Evolutionary conservation across 2,888 invertebrate species (phyloP).

Genomic region (Drosophila aldrichi): DNA sequence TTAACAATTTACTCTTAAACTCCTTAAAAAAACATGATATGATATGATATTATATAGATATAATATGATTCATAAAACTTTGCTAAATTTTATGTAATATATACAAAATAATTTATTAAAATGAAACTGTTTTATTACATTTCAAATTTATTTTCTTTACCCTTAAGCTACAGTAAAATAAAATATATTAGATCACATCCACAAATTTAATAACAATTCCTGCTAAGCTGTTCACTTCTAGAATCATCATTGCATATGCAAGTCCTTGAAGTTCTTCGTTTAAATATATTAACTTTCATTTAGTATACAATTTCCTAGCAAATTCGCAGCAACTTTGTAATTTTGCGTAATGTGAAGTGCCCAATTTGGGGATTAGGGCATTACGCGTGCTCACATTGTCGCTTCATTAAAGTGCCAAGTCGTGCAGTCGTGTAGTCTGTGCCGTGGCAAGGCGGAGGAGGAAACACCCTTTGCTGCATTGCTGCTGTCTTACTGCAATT

Average conservation of each 20-base stretch:
- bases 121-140: too few relatives aligned
- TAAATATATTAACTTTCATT: not conserved
- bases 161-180: too few relatives aligned
- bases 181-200: too few relatives aligned
- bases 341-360: not conserved
- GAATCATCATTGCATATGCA: not conserved
- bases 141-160: too few relatives aligned
- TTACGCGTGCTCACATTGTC: constrained; percentile 5
- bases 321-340: constrained; percentile 1
- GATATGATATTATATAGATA: too few relatives aligned
- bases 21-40: too few relatives aligned
- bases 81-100: too few relatives aligned
- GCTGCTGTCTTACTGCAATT: constrained; percentile 28
- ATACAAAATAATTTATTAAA: too few relatives aligned
- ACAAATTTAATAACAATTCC: too few relatives aligned
- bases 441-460: not conserved
- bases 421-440: constrained; percentile 20
- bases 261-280: not conserved
- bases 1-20: too few relatives aligned
- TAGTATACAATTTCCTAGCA: not conserved
- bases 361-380: constrained; percentile 14
- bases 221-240: not conserved
- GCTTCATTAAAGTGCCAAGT: constrained; percentile 27
- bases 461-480: constrained; percentile 22
- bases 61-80: too few relatives aligned